A percentile compares a stretch with the other conserved stretches of the same genome.
phyloP scores from a whole-genome alignment of 2,888 invertebrate genomes.

The Macaria liturata region DNA sequence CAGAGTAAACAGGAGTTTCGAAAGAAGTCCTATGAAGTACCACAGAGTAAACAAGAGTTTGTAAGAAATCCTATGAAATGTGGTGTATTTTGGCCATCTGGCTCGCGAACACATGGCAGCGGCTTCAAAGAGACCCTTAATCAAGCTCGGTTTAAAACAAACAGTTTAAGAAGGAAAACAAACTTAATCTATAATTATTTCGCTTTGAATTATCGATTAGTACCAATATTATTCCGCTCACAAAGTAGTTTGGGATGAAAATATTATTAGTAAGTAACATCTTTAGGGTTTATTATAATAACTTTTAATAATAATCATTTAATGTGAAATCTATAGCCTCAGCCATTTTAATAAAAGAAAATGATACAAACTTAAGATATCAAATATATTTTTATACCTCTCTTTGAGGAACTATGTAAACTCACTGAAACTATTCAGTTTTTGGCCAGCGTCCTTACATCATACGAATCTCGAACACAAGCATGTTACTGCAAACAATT shows the following conservation, averaged over 20 bases:
- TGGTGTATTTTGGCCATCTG: conserved; percentile 37
- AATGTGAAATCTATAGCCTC: too few species aligned
- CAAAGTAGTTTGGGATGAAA: too few species aligned
- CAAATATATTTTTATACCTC: too few species aligned
- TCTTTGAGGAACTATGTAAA: too few species aligned
- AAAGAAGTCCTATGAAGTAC: neutral
- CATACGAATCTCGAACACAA: conserved; percentile 11
- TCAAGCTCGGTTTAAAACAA: conserved; percentile 54
- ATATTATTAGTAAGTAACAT: too few species aligned
- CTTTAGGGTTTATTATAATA: too few species aligned
- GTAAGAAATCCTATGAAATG: neutral
- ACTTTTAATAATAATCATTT: too few species aligned
- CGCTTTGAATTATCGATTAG: too few species aligned
- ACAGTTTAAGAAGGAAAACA: conserved; percentile 39
- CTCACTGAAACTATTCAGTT: neutral
- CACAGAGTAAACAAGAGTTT: neutral
- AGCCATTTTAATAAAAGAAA: too few species aligned
- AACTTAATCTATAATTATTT: conserved; percentile 31
- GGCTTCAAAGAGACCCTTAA: conserved; percentile 63
- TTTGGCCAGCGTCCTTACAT: neutral
- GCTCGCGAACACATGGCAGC: conserved; percentile 38
- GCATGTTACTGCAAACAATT: conserved; percentile 22
- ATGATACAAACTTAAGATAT: too few species aligned
- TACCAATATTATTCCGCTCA: too few species aligned
- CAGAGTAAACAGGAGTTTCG: neutral